phyloP scores from a whole-genome alignment of 2,797 vertebrate genomes.

The Acropternis orthonyx region DNA sequence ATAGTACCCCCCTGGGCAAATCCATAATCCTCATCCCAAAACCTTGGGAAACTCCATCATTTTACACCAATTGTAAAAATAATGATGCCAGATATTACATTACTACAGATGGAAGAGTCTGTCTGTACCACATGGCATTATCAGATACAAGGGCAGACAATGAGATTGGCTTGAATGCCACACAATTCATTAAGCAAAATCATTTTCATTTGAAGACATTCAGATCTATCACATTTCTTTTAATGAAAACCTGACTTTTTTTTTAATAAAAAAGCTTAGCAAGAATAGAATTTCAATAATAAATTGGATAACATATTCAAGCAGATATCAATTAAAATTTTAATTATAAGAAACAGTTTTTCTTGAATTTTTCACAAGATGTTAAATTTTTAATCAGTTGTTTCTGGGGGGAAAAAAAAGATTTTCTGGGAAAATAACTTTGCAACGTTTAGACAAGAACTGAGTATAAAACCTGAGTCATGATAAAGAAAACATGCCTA shows the following conservation, averaged over 20 bases:
- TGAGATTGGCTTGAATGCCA: background rate
- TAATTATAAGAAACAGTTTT: conserved; percentile 15
- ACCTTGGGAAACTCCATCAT: background rate
- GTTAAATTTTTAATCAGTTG: conserved; percentile 12
- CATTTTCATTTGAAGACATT: background rate
- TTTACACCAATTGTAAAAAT: background rate
- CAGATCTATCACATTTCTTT: background rate
- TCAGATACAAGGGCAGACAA: background rate
- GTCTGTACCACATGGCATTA: background rate
- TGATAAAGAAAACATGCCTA: background rate
- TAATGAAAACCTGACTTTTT: background rate
- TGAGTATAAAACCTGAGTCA: background rate
- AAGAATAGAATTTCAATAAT: conserved; percentile 31
- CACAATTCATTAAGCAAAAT: conserved; percentile 16
- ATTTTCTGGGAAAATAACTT: background rate
- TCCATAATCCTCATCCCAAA: background rate
- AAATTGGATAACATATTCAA: background rate
- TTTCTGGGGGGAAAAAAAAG: background rate
- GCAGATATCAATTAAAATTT: conserved; percentile 53
- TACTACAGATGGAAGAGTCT: background rate
- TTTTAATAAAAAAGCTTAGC: background rate
- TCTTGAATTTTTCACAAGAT: conserved; percentile 38
- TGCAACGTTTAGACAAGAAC: background rate
- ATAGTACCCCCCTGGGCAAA: background rate
- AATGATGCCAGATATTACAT: background rate